Evolutionary conservation across 1,140 invertebrate species (phyloP).

Genomic region (Temnothorax longispinosus): DNA sequence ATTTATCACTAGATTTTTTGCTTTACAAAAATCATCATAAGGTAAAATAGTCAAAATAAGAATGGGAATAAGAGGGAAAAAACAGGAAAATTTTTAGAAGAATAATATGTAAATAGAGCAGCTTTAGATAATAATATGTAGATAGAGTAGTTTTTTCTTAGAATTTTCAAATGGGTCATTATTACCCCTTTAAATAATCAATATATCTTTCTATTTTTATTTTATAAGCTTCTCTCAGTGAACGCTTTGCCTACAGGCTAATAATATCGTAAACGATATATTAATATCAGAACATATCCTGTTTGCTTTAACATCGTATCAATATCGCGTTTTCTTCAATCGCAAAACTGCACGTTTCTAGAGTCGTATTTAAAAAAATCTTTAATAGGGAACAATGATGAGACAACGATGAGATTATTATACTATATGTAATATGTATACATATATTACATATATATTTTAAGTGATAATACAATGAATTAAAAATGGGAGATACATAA

Average conservation of each 20-base stretch:
- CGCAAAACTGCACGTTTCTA: background rate
- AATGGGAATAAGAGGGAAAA: background rate
- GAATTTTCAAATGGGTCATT: background rate
- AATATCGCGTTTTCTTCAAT: background rate
- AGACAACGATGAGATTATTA: background rate
- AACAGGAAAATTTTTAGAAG: background rate
- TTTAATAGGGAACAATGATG: background rate
- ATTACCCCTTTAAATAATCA: slow-evolving; percentile 4
- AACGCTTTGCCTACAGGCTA: background rate
- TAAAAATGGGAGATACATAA: background rate
- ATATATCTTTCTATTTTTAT: slow-evolving; percentile 38
- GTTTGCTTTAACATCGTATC: background rate
- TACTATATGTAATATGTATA: background rate
- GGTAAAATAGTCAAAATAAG: background rate
- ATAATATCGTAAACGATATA: slow-evolving; percentile 22
- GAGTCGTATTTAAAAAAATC: background rate
- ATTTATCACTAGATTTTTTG: background rate
- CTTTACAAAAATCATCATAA: background rate
- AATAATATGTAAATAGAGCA: background rate
- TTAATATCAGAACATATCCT: slow-evolving; percentile 5
- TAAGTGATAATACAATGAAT: background rate
- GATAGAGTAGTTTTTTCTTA: background rate
- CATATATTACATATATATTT: background rate
- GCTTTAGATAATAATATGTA: background rate
- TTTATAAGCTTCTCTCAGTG: background rate